Base-by-base conservation (phyloP, 2,888 invertebrate species). In the Acanthococcus lagerstroemiae region DNA sequence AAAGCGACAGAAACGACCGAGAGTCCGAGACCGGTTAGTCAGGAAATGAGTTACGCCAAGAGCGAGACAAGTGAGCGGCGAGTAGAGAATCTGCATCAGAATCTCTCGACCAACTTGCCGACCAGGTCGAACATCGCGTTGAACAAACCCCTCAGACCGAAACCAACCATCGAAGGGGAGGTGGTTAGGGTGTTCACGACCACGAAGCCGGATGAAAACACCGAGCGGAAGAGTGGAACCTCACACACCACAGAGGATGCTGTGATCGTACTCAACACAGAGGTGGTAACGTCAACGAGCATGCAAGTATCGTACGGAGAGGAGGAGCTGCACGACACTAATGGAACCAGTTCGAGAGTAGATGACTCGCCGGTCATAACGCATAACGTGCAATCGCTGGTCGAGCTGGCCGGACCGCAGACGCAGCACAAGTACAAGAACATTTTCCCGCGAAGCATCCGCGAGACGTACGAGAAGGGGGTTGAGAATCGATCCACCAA, bases 91-190 rank as follows among this genome's bases (percentile, higher is more conserved):
- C n/a, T n/a, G n/a, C n/a, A n/a, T n/a, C n/a, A n/a, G n/a, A 58
- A 58, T 46, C 46, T 58, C 26, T 46, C 58, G 46, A 37, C 52
- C 27, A 63, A 54, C 44, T 22, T 63, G 22, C 90, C 90, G 1
- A 88, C 84, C 0, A 85, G 88, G 73, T 90, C 89, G 1, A 89
- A 90, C 75, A 83, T 87, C 0, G 88, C 88, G 0, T 81, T 88
- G 4, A 84, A 84, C 67, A 78, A 86, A 69, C 87, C 87, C 0
- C 77, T 88, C 52, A 67, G 71, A 60, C 71, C 71, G 15, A 67
- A 71, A 27, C 71, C 70, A 1, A 44, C 27, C n/a, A 19, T 65
- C 12, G 27, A 44, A 17, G 27, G 24, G 27, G 54, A 54, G 26
- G 50, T 26, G 50, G 21, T 30, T 48, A 27, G 26, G 22, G 25